Percentiles rank a stretch among this genome's conserved stretches.
Conservation (phyloP, 2,113 vertebrate genomes). For the Archocentrus centrarchus region DNA sequence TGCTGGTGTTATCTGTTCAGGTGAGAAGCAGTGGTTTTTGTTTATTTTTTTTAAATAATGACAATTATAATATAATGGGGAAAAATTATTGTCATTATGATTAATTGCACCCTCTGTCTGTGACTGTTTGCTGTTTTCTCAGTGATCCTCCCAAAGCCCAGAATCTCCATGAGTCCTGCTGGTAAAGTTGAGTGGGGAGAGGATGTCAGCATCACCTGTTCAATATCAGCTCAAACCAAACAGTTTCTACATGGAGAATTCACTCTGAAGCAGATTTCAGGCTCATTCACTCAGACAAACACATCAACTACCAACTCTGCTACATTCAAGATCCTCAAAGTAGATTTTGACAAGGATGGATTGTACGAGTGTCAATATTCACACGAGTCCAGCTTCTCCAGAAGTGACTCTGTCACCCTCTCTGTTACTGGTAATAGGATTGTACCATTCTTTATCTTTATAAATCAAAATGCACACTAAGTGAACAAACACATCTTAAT, state of each 20-base stretch:
- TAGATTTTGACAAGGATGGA: no score
- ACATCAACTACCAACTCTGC: no score
- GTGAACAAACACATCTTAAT: no score
- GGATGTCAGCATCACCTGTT: rapidly evolving
- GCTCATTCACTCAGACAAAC: no score
- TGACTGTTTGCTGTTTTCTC: rapidly evolving
- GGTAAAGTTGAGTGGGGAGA: rapidly evolving
- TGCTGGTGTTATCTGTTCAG: no score
- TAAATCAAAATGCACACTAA: no score
- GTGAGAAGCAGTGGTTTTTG: no score
- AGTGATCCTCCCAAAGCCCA: background rate
- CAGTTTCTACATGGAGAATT: background rate
- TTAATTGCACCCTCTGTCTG: rapidly evolving
- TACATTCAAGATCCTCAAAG: no score
- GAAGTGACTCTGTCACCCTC: rapidly evolving
- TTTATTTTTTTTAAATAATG: no score
- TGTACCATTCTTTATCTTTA: rapidly evolving
- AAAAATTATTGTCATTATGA: background rate
- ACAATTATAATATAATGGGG: rapidly evolving
- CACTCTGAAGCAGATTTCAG: no score
- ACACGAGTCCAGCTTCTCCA: background rate
- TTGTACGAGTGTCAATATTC: background rate
- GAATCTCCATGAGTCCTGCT: rapidly evolving
- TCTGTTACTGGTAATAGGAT: background rate
- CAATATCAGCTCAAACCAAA: background rate